Conservation (phyloP, 2,888 invertebrate species). For the Phaonia tiefii region DNA sequence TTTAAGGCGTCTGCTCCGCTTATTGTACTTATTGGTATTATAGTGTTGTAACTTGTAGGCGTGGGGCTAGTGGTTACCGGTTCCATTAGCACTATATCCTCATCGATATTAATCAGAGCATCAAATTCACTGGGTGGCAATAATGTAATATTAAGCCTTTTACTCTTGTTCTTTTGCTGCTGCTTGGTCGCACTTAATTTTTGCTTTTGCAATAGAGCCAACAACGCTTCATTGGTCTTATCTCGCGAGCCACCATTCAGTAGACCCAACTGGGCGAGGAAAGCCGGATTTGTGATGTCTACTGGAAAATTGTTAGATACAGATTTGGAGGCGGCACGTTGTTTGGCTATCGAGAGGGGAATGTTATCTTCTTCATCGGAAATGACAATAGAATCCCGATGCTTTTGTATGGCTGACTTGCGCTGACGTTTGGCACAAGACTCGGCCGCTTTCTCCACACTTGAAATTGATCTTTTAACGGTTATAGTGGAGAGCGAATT, state of each 20-base stretch:
- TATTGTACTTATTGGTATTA: background rate
- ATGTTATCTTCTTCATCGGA: conserved; percentile 69
- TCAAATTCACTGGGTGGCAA: conserved; percentile 67
- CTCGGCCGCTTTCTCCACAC: conserved; percentile 1
- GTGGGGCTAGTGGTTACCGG: conserved; percentile 50
- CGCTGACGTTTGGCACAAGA: conserved; percentile 61
- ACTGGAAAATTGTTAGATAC: conserved; percentile 50
- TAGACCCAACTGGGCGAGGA: conserved; percentile 64
- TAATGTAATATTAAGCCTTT: background rate
- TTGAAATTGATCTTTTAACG: conserved; percentile 62
- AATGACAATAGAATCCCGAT: conserved; percentile 68
- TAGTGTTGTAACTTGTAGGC: conserved; percentile 15
- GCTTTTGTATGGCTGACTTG: conserved; percentile 39
- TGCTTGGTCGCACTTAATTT: conserved; percentile 69
- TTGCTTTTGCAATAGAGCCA: conserved; percentile 75
- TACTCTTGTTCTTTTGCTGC: conserved; percentile 65
- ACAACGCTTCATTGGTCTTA: conserved; percentile 69
- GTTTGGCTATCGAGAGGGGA: conserved; percentile 8
- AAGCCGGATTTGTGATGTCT: conserved; percentile 60
- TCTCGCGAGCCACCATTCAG: conserved; percentile 62
- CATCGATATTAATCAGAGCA: conserved; percentile 71
- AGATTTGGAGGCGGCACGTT: conserved; percentile 47
- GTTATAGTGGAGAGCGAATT: background rate
- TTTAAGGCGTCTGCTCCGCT: background rate
- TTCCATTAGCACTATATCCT: conserved; percentile 77